Evolutionary conservation across 2,888 invertebrate genomes (phyloP), one percentile per base, ranked within the genome.

Genomic region (Acanthosepion pharaonis): DNA sequence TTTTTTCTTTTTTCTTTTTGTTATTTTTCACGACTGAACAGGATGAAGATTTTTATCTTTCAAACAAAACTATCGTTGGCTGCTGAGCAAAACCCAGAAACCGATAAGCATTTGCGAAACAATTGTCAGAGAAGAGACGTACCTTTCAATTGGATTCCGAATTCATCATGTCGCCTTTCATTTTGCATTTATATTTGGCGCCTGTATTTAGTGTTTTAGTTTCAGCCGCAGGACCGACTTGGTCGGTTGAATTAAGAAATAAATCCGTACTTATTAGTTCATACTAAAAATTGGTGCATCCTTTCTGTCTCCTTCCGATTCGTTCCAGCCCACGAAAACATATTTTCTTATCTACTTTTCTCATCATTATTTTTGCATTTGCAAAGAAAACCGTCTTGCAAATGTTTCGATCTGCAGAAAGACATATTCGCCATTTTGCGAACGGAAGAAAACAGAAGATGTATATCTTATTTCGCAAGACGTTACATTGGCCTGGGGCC

Each of bases 291-390:
- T 78, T 33, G 78, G 23, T 78, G 33, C 18, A 15, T n/a, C 5
- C 33, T 78, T n/a, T 78, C 23, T 5, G 23, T 78, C 9, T 78
- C 23, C 18, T n/a, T 78, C 78, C n/a, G 15, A 11, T 78, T 78
- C n/a, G 78, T 78, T 78, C n/a, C n/a, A n/a, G 78, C n/a, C 78
- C n/a, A n/a, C 78, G 78, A 78, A 78, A 78, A 78, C n/a, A 78
- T 9, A 64, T 23, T 25, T 25, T 64, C 64, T 64, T 64, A 64
- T 64, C 64, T 8, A 1, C 33, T 33, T 3, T 78, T 15, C n/a
- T 78, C 6, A 78, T 78, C 78, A 78, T 15, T n/a, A 78, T 18
- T n/a, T 78, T 33, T 78, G 5, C n/a, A 33, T 6, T 78, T 33
- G 78, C 11, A 78, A 78, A 78, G n/a, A 78, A 78, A 78, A 11